Evolutionary conservation across 2,888 invertebrate genomes (phyloP).

Genomic region (Apodemia hepburni): DNA sequence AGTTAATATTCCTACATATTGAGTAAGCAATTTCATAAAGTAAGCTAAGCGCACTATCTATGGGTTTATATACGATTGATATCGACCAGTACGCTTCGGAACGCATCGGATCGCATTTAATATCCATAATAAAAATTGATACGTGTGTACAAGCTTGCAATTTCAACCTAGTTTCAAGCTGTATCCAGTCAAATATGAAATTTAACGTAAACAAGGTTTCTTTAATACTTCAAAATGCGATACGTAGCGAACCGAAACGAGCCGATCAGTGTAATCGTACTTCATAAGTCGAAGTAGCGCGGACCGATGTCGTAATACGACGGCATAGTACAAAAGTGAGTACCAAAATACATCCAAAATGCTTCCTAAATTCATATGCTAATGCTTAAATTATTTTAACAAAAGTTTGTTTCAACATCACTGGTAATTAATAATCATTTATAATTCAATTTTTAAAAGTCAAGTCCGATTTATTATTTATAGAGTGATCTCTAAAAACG

Average conservation of each 20-base stretch:
- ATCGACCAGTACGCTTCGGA: not conserved
- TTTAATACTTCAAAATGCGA: no score
- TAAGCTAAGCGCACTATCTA: constrained; percentile 65
- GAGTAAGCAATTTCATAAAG: constrained; percentile 55
- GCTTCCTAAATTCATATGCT: constrained; percentile 21
- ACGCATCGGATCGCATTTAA: not conserved
- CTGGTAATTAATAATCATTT: not conserved
- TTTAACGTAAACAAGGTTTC: no score
- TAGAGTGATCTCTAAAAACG: no score
- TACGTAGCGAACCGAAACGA: not conserved
- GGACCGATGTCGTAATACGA: constrained; percentile 64
- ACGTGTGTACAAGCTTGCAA: no score
- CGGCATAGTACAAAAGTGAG: constrained; percentile 68
- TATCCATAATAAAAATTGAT: no score
- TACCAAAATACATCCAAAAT: constrained; percentile 71
- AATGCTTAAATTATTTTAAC: constrained; percentile 9
- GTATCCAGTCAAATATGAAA: no score
- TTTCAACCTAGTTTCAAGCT: no score
- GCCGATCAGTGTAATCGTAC: not conserved
- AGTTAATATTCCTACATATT: constrained; percentile 48
- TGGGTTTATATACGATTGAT: constrained; percentile 31
- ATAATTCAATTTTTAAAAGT: no score
- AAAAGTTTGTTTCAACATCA: not conserved
- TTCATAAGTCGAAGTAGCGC: constrained; percentile 55
- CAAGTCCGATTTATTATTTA: no score